A percentile compares a stretch with the other conserved stretches of the same genome.
Conservation (phyloP, 2,888 invertebrate species). For the Drosophila lutescens region DNA sequence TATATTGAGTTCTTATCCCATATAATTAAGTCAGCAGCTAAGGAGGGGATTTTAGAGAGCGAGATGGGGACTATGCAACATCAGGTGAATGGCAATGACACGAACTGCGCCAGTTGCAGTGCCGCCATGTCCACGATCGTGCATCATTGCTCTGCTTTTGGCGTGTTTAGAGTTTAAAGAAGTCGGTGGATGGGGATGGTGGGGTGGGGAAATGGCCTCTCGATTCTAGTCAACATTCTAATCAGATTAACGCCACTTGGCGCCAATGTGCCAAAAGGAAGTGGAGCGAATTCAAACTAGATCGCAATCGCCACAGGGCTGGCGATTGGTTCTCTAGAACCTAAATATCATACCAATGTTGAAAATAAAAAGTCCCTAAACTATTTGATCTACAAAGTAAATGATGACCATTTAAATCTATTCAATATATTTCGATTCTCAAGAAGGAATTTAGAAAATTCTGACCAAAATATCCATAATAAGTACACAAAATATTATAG, state of each 20-base stretch:
- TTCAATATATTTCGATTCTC: no score
- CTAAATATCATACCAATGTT: not conserved
- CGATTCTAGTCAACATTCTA: slow-evolving; percentile 62
- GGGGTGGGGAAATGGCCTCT: slow-evolving; percentile 18
- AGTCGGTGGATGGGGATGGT: not conserved
- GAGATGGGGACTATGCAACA: slow-evolving; percentile 26
- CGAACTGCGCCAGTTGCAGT: slow-evolving; percentile 55
- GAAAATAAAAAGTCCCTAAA: no score
- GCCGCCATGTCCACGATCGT: slow-evolving; percentile 39
- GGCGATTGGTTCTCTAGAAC: not conserved
- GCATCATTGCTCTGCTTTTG: slow-evolving; percentile 41
- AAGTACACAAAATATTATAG: no score
- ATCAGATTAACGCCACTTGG: slow-evolving; percentile 75
- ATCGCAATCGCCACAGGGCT: slow-evolving; percentile 20
- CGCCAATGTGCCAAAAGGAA: slow-evolving; percentile 61
- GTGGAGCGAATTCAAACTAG: slow-evolving; percentile 20
- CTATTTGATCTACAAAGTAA: no score
- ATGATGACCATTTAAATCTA: no score
- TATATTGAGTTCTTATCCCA: slow-evolving; percentile 50
- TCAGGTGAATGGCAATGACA: slow-evolving; percentile 75
- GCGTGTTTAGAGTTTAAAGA: slow-evolving; percentile 53
- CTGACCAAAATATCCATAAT: no score
- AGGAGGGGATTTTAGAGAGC: not conserved
- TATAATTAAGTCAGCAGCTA: slow-evolving; percentile 66
- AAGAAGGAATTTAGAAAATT: no score